Evolutionary conservation across 2,113 vertebrate species (phyloP).

Genomic region (Cisticola juncidis): DNA sequence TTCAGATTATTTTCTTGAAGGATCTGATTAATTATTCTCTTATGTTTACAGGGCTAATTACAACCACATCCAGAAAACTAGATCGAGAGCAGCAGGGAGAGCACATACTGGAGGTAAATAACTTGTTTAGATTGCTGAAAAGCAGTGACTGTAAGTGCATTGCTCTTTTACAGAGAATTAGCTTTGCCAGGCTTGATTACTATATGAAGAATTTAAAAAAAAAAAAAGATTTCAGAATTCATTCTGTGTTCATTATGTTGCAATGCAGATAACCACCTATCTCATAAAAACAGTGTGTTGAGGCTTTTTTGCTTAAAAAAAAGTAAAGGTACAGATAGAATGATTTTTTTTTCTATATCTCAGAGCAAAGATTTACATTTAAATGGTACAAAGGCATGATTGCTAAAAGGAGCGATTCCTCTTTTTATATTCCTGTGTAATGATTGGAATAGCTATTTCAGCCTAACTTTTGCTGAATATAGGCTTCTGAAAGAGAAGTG

Average conservation of each 20-base stretch:
- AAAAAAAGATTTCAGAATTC: not conserved
- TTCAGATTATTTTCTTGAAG: not conserved
- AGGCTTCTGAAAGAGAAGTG: not conserved
- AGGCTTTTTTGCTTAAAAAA: not conserved
- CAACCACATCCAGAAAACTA: slow-evolving; percentile 92
- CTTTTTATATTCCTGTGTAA: not conserved
- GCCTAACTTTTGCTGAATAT: not conserved
- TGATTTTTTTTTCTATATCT: not conserved
- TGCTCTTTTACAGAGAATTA: not conserved
- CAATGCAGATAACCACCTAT: not conserved
- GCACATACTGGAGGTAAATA: slow-evolving; percentile 92
- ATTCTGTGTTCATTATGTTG: not conserved
- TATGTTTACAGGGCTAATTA: slow-evolving; percentile 85
- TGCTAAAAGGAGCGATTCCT: not conserved
- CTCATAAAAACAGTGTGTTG: not conserved
- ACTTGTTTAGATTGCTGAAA: not conserved
- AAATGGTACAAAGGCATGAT: not conserved
- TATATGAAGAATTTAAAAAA: not conserved
- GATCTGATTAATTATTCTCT: slow-evolving; percentile 15
- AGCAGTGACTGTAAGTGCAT: not conserved
- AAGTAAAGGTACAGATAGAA: not conserved
- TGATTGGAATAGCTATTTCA: not conserved
- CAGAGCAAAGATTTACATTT: not conserved
- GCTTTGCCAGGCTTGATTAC: not conserved
- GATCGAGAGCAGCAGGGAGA: slow-evolving; percentile 95